Evolutionary conservation across 2,888 invertebrate genomes (phyloP).

Genomic region (Osmoderma eremita): DNA sequence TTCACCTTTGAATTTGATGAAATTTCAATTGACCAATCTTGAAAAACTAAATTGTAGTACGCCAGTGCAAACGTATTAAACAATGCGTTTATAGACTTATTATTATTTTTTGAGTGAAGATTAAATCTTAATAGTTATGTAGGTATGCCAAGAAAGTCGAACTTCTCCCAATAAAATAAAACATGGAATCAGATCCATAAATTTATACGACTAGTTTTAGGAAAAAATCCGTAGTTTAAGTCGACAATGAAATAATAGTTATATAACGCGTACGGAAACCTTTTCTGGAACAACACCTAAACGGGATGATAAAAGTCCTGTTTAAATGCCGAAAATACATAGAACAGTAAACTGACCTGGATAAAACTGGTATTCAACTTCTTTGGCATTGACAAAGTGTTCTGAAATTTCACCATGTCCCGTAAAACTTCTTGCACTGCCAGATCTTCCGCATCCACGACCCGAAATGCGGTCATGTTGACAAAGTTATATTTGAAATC

Average conservation of each 20-base stretch:
- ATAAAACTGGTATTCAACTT: conserved; percentile 59
- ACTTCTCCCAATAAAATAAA: background rate
- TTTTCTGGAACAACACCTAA: background rate
- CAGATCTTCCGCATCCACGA: conserved; percentile 76
- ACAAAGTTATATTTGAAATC: conserved; percentile 94
- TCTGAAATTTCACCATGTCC: conserved; percentile 75
- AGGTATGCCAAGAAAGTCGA: too few species aligned
- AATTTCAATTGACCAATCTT: too few species aligned
- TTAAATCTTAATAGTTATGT: too few species aligned
- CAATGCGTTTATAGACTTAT: too few species aligned
- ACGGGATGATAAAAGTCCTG: background rate
- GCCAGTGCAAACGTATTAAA: too few species aligned
- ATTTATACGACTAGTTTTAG: conserved; percentile 18
- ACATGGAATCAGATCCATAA: background rate
- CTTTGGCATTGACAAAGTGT: conserved; percentile 48
- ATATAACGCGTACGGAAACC: background rate
- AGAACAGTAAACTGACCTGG: conserved; percentile 55
- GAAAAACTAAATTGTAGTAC: too few species aligned
- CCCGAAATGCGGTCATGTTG: conserved; percentile 91
- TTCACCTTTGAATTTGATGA: too few species aligned
- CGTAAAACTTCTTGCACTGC: conserved; percentile 74
- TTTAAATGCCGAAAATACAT: background rate
- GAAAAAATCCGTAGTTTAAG: conserved; percentile 10
- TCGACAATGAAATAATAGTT: conserved; percentile 2
- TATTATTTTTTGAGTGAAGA: too few species aligned